Evolutionary conservation across 2,888 invertebrate genomes (phyloP), one percentile per base, ranked within the genome.

Genomic region (Tipula confusa): DNA sequence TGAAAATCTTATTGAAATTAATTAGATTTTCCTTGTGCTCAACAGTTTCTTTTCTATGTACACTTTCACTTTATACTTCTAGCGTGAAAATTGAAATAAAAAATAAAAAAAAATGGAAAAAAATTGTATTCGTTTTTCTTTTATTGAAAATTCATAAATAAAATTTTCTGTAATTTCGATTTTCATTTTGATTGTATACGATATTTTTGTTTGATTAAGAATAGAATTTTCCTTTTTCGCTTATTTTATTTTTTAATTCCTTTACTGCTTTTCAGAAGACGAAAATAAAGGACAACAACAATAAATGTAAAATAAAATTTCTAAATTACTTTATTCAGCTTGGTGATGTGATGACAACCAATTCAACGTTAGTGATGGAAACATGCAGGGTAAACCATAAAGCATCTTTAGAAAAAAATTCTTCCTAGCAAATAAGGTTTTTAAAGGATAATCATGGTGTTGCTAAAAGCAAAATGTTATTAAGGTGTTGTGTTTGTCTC

Each of bases 81-180:
- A 64, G 24, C 24, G 64, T 64, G 64, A 64, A 64, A 64, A 24
- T 64, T 64, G 64, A 64, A 43, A 43, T 43, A 15, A 43, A 15
- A 5, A 2, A 43, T 5, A 43, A 1, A 24, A 9, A 64, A 64
- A 64, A 24, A 7, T 64, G 18, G 64, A 24, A 64, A 64, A 64
- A 64, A 18, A 4, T 43, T 43, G 13, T 43, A 43, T 43, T 43
- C 43, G 43, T 43, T n/a, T 48, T 18, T 48, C n/a, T n/a, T n/a
- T n/a, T 64, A 64, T 64, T 64, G 64, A 64, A 64, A 64, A 64
- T 64, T 64, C 64, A 64, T 64, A 64, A 64, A 64, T 64, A 64
- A 64, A 64, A 24, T 24, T 64, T 64, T 64, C 18, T 64, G 18
- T 64, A 64, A 64, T 64, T 64, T 64, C 64, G 64, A 64, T 64